These are phyloP conservation scores for Phacellophora camtschatica DNA, from an alignment of 30 jellyfish, hydroid and myxozoan species.

Conservation along the genomic window DNA sequence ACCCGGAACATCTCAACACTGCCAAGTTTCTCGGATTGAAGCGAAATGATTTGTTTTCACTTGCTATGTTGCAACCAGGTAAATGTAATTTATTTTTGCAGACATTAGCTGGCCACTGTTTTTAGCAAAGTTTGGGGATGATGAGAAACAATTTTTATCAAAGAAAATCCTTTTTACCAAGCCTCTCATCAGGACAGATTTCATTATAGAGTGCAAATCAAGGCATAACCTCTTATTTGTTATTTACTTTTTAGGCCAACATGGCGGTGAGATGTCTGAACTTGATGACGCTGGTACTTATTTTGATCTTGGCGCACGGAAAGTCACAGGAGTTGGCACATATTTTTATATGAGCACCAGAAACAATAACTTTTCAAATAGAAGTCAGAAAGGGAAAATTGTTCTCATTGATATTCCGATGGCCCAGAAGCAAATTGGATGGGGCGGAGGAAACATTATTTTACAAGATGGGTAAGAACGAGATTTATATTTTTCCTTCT, in stretches of 20 bases:
- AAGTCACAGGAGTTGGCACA: slow-evolving; percentile 82
- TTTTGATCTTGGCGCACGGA: slow-evolving; percentile 91
- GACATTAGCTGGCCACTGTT: no score
- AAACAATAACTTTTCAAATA: slow-evolving; percentile 85
- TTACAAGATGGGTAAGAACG: slow-evolving; percentile 60
- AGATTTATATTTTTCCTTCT: neutral
- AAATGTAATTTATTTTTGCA: neutral
- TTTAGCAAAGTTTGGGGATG: no score
- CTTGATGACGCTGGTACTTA: slow-evolving; percentile 96
- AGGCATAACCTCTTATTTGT: no score
- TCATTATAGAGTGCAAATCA: no score
- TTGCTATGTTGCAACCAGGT: slow-evolving; percentile 94
- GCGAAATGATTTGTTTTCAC: slow-evolving; percentile 53
- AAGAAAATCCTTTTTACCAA: no score
- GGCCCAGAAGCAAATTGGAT: slow-evolving; percentile 69
- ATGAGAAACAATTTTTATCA: no score
- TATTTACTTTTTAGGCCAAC: slow-evolving; percentile 57
- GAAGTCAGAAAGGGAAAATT: slow-evolving; percentile 89
- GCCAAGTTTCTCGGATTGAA: slow-evolving; percentile 66
- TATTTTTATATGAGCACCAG: slow-evolving; percentile 86
- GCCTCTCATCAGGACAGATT: no score
- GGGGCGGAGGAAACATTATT: slow-evolving; percentile 78
- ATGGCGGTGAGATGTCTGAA: slow-evolving; percentile 90
- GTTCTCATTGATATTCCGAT: slow-evolving; percentile 40
- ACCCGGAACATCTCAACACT: slow-evolving; percentile 64